Evolutionary conservation across 2,888 invertebrate genomes (phyloP).

Genomic region (Seladonia tumulorum): DNA sequence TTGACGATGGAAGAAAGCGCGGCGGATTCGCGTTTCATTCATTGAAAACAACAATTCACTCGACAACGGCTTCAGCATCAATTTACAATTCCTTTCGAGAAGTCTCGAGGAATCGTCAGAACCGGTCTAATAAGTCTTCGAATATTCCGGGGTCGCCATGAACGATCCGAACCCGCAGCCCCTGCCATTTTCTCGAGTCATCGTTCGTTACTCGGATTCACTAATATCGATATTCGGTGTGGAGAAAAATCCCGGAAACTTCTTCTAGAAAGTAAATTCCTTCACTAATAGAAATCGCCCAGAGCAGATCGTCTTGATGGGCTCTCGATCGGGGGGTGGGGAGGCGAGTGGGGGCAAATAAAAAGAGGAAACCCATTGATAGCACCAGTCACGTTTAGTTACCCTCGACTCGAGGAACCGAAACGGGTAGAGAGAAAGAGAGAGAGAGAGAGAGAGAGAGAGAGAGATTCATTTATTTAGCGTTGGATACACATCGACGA

Average conservation of each 20-base stretch:
- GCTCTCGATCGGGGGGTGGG: not conserved
- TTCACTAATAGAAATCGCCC: slow-evolving; percentile 15
- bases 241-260: not conserved
- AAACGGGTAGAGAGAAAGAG: slow-evolving; percentile 55
- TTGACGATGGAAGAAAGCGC: not conserved
- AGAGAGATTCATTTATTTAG: slow-evolving; percentile 67
- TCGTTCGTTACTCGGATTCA: not conserved
- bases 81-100: not conserved
- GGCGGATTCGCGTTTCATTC: not conserved
- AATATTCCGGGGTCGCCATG: not conserved
- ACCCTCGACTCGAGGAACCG: slow-evolving; percentile 41
- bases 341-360: not conserved
- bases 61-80: not conserved
- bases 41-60: not conserved
- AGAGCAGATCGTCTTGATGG: not conserved
- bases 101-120: not conserved
- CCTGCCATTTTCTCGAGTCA: not conserved
- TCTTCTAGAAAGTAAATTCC: slow-evolving; percentile 19
- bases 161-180: slow-evolving; percentile 18
- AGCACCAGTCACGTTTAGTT: slow-evolving; percentile 36
- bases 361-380: slow-evolving; percentile 23
- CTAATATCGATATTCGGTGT: not conserved
- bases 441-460: slow-evolving; percentile 42
- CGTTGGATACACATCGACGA: slow-evolving; percentile 62
- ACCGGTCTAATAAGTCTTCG: not conserved